Conservation (phyloP, 2,888 invertebrate genomes). For the Liodrosophila aerea region DNA sequence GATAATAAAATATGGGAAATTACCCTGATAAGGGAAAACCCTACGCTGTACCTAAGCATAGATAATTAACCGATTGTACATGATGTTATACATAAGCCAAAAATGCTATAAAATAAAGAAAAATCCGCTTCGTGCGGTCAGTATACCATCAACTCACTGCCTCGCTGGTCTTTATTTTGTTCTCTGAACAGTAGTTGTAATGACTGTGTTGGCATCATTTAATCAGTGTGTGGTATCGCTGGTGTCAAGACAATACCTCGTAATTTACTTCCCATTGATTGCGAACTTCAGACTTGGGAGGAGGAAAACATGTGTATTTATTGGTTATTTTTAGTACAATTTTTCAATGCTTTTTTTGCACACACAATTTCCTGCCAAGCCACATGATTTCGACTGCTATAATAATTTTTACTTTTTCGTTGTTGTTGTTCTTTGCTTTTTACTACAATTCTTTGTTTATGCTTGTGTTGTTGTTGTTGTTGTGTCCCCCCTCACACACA, state of each 20-base stretch:
- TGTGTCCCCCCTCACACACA: background rate
- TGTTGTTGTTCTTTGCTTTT: no score
- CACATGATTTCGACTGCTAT: slow-evolving; percentile 3
- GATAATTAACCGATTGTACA: no score
- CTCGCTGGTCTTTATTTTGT: no score
- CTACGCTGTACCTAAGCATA: no score
- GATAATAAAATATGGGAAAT: no score
- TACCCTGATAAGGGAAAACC: no score
- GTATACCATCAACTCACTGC: no score
- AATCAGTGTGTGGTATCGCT: slow-evolving; percentile 60
- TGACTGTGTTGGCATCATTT: slow-evolving; percentile 40
- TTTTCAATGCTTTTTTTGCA: slow-evolving; percentile 9
- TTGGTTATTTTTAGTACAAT: slow-evolving; percentile 13
- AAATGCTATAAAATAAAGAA: no score
- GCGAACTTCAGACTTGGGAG: slow-evolving; percentile 11
- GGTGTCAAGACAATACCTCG: slow-evolving; percentile 40
- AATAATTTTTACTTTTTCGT: slow-evolving; percentile 7
- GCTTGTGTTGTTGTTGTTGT: background rate
- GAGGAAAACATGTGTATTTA: background rate
- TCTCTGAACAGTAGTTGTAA: no score
- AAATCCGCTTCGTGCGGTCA: no score
- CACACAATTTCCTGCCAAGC: slow-evolving; percentile 42
- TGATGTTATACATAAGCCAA: no score
- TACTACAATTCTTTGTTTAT: slow-evolving; percentile 4
- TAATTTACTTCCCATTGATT: slow-evolving; percentile 51